Conservation (phyloP, 37 sponge, comb jelly and placozoan genomes). For the Chondrosia reniformis region DNA sequence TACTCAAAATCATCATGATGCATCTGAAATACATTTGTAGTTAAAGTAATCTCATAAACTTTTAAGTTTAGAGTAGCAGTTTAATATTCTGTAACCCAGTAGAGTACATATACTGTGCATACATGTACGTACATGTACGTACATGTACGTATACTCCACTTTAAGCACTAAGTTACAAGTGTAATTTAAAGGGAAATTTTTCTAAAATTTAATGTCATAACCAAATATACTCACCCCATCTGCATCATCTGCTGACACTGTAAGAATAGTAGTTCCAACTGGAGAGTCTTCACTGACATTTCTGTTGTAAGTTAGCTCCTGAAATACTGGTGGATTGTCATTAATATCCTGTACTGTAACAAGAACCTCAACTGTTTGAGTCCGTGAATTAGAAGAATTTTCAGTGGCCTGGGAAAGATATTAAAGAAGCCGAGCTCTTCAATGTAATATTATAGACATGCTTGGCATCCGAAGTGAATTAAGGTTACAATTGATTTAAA, state of each 20-base stretch:
- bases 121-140: background rate
- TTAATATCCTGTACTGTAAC: background rate
- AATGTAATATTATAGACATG: too few relatives aligned
- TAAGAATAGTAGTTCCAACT: background rate
- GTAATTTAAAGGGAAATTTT: too few relatives aligned
- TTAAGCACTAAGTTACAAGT: too few relatives aligned
- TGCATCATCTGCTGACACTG: background rate
- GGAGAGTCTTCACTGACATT: background rate
- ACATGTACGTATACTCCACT: too few relatives aligned
- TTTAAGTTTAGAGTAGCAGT: background rate
- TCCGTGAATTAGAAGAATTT: background rate
- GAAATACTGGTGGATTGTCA: conserved; percentile 13
- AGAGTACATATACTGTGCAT: background rate
- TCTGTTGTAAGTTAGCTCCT: background rate
- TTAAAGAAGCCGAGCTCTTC: too few relatives aligned
- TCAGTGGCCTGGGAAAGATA: conserved; percentile 8
- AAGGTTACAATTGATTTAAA: too few relatives aligned
- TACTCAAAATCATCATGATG: conserved; percentile 3
- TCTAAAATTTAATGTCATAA: too few relatives aligned
- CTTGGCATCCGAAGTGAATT: too few relatives aligned
- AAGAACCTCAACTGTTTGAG: background rate
- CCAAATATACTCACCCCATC: conserved; percentile 20
- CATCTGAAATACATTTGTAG: background rate
- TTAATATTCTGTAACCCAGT: background rate
- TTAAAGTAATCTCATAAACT: too few relatives aligned